Conservation (phyloP, 2,113 vertebrate species). For the Lampris incognitus region DNA sequence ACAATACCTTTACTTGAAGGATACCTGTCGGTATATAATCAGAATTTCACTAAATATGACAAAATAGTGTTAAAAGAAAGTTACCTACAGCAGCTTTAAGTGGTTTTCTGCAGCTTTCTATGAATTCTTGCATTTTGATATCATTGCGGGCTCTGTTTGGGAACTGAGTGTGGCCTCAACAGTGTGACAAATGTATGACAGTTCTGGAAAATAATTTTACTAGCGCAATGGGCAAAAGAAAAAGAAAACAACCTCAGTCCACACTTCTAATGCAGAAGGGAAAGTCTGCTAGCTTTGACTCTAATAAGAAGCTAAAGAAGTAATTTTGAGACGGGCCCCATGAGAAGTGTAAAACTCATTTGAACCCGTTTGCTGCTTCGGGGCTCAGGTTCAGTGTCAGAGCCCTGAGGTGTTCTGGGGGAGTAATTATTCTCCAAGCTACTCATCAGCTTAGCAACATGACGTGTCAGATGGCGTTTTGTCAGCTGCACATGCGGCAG, state of each 20-base stretch:
- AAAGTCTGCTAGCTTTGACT: conserved; percentile 5
- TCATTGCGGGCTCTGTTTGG: not conserved
- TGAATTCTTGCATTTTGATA: not conserved
- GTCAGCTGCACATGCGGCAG: not conserved
- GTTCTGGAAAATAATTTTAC: conserved; percentile 30
- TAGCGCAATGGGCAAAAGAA: conserved; percentile 3
- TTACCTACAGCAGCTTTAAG: too few species aligned
- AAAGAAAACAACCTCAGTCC: not conserved
- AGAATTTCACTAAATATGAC: too few species aligned
- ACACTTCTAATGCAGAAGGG: conserved; percentile 15
- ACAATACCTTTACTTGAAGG: too few species aligned
- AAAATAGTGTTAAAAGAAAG: too few species aligned
- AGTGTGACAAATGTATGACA: conserved; percentile 1
- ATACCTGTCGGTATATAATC: too few species aligned
- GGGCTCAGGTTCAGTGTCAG: conserved; percentile 24
- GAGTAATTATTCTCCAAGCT: conserved; percentile 42
- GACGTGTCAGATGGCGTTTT: conserved; percentile 25
- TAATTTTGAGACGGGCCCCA: conserved; percentile 32
- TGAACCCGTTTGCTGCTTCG: conserved; percentile 39
- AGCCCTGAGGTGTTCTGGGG: conserved; percentile 13
- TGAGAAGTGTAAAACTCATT: conserved; percentile 33
- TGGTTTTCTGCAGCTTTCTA: too few species aligned
- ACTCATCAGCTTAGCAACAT: conserved; percentile 7
- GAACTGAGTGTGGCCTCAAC: conserved; percentile 1
- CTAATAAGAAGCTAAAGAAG: conserved; percentile 41